A percentile compares a stretch with the other conserved stretches of the same genome.
Evolutionary conservation across 1,140 invertebrate genomes (phyloP).

Genomic region (Zaprionus lachaisei): DNA sequence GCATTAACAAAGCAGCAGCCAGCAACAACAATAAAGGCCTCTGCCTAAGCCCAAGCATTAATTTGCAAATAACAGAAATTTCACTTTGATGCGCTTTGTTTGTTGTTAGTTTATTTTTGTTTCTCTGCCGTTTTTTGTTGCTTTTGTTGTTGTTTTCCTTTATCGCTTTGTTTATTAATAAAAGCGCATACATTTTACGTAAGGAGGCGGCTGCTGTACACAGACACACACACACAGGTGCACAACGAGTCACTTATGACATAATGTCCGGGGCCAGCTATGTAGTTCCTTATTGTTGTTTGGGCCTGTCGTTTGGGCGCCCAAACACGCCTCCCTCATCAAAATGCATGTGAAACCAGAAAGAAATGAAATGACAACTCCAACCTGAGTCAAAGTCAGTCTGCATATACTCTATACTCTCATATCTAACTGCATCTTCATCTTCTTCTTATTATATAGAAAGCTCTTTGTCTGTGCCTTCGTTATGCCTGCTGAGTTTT

Average conservation of each 20-base stretch:
- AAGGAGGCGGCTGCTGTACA: conserved; percentile 65
- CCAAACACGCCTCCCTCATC: conserved; percentile 31
- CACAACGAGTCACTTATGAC: conserved; percentile 23
- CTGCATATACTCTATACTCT: background rate
- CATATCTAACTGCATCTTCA: background rate
- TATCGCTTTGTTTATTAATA: conserved; percentile 72
- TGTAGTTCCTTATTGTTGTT: conserved; percentile 47
- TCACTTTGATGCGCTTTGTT: conserved; percentile 48
- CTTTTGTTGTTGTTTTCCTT: conserved; percentile 18
- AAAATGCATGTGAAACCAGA: conserved; percentile 38
- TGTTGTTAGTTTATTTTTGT: conserved; percentile 19
- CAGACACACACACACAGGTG: conserved; percentile 21
- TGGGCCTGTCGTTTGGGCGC: conserved; percentile 23
- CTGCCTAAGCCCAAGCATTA: conserved; percentile 33
- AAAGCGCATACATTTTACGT: conserved; percentile 69
- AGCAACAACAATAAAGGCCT: too few species aligned
- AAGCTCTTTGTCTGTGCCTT: conserved; percentile 6
- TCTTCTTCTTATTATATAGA: background rate
- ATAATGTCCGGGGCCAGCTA: conserved; percentile 48
- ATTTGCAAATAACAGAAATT: conserved; percentile 59
- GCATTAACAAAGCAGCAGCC: conserved; percentile 2
- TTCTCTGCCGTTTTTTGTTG: conserved; percentile 1
- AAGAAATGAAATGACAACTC: conserved; percentile 5
- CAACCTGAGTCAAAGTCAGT: background rate
- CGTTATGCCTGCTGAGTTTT: conserved; percentile 41